Conservation (phyloP, 2,888 invertebrate genomes). For the Subacronicta megacephala region DNA sequence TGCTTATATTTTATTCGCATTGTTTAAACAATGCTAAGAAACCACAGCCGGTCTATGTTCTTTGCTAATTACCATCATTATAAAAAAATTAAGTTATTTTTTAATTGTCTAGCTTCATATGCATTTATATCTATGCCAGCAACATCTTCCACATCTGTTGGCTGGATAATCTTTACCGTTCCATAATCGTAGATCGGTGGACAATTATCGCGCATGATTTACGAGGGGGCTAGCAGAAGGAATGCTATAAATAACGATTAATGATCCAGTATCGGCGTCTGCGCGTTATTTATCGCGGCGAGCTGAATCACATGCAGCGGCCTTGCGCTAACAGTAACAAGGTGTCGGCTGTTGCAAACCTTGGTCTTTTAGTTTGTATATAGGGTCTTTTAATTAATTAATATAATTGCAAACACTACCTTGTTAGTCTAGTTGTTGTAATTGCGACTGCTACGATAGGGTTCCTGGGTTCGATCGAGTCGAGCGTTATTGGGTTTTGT, state of each 20-base stretch:
- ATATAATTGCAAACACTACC: too few relatives aligned
- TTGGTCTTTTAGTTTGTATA: background rate
- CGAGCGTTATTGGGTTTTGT: too few relatives aligned
- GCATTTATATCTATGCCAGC: background rate
- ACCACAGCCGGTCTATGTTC: too few relatives aligned
- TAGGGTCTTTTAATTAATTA: too few relatives aligned
- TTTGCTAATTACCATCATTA: too few relatives aligned
- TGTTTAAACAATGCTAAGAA: too few relatives aligned
- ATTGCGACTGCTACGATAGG: too few relatives aligned
- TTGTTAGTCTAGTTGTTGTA: too few relatives aligned
- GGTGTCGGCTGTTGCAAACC: conserved; percentile 20
- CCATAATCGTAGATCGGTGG: conserved; percentile 56
- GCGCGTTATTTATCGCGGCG: conserved; percentile 56
- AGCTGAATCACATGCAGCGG: conserved; percentile 43
- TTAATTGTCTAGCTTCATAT: background rate
- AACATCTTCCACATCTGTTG: conserved; percentile 16
- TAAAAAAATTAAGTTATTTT: background rate
- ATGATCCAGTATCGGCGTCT: conserved; percentile 59
- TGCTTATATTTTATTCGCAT: too few relatives aligned
- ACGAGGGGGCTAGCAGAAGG: conserved; percentile 51
- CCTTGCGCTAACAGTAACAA: conserved; percentile 46
- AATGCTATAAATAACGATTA: conserved; percentile 69
- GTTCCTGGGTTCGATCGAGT: too few relatives aligned
- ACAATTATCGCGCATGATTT: conserved; percentile 68
- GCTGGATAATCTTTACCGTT: conserved; percentile 27